Conservation (phyloP, 2,797 vertebrate species). For the Loris lydekkerianus region DNA sequence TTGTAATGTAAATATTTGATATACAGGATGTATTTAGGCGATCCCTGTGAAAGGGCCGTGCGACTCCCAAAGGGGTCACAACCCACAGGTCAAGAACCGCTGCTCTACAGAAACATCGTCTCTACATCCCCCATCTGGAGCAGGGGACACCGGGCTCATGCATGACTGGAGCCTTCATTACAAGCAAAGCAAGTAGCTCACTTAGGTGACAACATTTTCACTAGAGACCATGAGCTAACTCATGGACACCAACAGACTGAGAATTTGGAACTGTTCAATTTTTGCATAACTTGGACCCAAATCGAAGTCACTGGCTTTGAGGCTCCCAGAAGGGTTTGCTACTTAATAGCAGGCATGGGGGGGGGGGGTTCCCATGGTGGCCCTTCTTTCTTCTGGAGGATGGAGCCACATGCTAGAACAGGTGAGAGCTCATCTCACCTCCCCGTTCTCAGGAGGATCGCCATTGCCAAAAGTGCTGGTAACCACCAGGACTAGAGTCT, state of each 20-base stretch:
- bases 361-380: accelerated
- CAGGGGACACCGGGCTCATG: background rate
- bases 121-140: background rate
- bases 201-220: background rate
- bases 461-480: constrained; percentile 98
- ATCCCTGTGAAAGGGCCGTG: no score
- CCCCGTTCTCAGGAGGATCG: constrained; percentile 97
- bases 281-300: background rate
- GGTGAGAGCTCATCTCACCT: constrained; percentile 88
- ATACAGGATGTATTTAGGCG: no score
- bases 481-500: constrained; percentile 96
- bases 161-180: background rate
- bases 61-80: no score
- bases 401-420: background rate
- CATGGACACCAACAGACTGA: accelerated
- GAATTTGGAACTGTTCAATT: background rate
- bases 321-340: background rate
- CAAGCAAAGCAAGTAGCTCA: background rate
- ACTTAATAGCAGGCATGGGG: background rate
- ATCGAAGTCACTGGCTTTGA: background rate
- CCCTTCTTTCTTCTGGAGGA: accelerated
- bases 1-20: no score
- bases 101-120: background rate
- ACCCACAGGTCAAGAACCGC: no score
- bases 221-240: background rate